phyloP scores from a whole-genome alignment of 2,888 invertebrate species.

The Polia nebulosa region DNA sequence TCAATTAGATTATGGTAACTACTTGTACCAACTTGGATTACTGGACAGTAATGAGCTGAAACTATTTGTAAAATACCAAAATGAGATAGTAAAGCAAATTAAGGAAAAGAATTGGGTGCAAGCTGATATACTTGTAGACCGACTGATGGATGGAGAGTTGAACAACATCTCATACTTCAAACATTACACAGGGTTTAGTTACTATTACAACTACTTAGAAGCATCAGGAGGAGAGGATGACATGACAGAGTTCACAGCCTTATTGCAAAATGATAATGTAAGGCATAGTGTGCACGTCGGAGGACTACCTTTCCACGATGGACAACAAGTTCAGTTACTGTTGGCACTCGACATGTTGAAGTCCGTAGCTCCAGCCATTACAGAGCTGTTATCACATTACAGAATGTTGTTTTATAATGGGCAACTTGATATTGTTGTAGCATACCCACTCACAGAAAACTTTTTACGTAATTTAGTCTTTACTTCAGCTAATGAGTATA shows the following conservation, averaged over 20 bases:
- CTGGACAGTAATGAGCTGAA: conserved; percentile 90
- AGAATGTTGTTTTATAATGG: conserved; percentile 92
- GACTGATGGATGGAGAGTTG: conserved; percentile 89
- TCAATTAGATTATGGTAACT: conserved; percentile 88
- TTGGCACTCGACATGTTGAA: conserved; percentile 91
- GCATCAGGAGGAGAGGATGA: conserved; percentile 85
- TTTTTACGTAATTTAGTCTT: conserved; percentile 94
- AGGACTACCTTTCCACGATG: conserved; percentile 88
- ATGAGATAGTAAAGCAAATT: conserved; percentile 91
- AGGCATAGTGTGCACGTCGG: conserved; percentile 92
- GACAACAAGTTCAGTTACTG: conserved; percentile 86
- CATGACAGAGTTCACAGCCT: conserved; percentile 77
- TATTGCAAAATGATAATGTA: conserved; percentile 81
- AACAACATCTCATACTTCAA: conserved; percentile 89
- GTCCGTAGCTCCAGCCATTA: conserved; percentile 88
- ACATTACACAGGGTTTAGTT: conserved; percentile 93
- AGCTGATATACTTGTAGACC: conserved; percentile 93
- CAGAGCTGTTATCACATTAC: conserved; percentile 86
- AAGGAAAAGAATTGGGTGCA: conserved; percentile 91
- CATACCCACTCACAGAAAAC: conserved; percentile 90
- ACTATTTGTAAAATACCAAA: conserved; percentile 91
- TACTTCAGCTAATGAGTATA: conserved; percentile 91
- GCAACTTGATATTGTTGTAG: conserved; percentile 92
- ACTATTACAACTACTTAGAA: conserved; percentile 93
- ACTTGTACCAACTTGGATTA: conserved; percentile 88